Conservation (phyloP, 2,113 vertebrate species). For the Oryzias celebensis region DNA sequence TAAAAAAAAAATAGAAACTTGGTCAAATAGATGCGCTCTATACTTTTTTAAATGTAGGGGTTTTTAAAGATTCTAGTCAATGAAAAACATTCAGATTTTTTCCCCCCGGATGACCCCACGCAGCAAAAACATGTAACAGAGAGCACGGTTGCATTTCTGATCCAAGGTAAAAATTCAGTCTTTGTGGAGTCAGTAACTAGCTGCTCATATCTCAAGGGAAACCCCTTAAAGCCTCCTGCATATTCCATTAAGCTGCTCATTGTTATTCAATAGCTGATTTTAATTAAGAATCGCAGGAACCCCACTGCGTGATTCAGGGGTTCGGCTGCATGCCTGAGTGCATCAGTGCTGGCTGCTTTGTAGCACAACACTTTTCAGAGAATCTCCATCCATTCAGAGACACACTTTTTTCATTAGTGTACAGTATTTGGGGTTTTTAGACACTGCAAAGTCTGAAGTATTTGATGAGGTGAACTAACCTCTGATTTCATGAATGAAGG, state of each 20-base stretch:
- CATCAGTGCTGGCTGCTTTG: conserved; percentile 24
- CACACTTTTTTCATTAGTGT: conserved; percentile 46
- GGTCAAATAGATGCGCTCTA: not conserved
- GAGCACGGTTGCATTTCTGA: not conserved
- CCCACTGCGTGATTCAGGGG: conserved; percentile 49
- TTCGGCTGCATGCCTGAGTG: conserved; percentile 8
- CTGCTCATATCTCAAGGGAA: conserved; percentile 49
- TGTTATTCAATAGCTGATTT: conserved; percentile 67
- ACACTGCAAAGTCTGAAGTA: conserved; percentile 28
- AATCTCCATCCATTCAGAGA: conserved; percentile 46
- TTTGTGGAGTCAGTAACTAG: conserved; percentile 25
- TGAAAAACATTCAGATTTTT: no score
- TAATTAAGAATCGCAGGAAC: conserved; percentile 61
- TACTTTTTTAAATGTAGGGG: not conserved
- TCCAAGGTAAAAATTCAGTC: not conserved
- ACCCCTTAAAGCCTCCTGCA: conserved; percentile 60
- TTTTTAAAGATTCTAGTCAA: not conserved
- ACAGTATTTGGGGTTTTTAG: conserved; percentile 31
- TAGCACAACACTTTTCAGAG: conserved; percentile 10
- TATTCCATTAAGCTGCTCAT: conserved; percentile 66
- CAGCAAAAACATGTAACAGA: not conserved
- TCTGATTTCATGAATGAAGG: conserved; percentile 7
- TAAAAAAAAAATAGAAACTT: conserved; percentile 13
- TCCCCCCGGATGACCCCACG: no score
- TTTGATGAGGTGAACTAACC: conserved; percentile 15